A percentile compares a stretch with the other conserved stretches of the same genome.
phyloP scores from a whole-genome alignment of 2,888 invertebrate species.

The Spialia ferax region DNA sequence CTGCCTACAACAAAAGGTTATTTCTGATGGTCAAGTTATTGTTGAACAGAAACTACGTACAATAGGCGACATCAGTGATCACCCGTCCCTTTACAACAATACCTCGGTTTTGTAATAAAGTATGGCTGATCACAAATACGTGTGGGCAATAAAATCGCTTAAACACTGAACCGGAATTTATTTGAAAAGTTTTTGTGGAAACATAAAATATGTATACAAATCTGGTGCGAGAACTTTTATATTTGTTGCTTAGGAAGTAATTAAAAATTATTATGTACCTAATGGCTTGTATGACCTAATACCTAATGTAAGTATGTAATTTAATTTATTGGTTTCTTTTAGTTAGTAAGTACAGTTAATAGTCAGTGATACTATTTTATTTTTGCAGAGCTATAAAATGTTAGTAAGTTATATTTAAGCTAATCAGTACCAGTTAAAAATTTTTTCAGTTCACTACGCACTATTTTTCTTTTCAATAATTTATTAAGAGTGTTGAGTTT shows the following conservation, averaged over 20 bases:
- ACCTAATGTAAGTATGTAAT: too few species aligned
- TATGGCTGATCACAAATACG: slow-evolving; percentile 61
- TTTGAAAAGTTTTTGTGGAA: slow-evolving; percentile 21
- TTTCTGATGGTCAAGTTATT: slow-evolving; percentile 80
- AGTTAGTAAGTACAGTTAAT: too few species aligned
- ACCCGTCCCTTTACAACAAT: slow-evolving; percentile 71
- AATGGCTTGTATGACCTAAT: too few species aligned
- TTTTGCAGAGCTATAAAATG: too few species aligned
- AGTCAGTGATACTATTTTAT: too few species aligned
- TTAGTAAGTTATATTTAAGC: too few species aligned
- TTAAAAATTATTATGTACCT: too few species aligned
- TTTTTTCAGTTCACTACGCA: neutral
- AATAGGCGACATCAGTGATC: slow-evolving; percentile 75
- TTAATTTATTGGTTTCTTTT: too few species aligned
- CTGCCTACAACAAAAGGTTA: slow-evolving; percentile 73
- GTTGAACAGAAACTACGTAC: slow-evolving; percentile 70
- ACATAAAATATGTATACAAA: slow-evolving; percentile 2
- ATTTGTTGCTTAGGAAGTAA: neutral
- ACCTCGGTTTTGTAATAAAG: slow-evolving; percentile 71
- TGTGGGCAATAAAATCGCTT: slow-evolving; percentile 63
- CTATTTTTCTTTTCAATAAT: slow-evolving; percentile 8
- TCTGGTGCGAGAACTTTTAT: neutral
- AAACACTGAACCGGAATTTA: slow-evolving; percentile 46
- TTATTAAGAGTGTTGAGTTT: slow-evolving; percentile 35
- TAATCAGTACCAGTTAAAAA: too few species aligned